These are phyloP conservation scores for Acanthoscelides obtectus DNA, from an alignment of 2,888 invertebrate genomes.

Conservation along the genomic window DNA sequence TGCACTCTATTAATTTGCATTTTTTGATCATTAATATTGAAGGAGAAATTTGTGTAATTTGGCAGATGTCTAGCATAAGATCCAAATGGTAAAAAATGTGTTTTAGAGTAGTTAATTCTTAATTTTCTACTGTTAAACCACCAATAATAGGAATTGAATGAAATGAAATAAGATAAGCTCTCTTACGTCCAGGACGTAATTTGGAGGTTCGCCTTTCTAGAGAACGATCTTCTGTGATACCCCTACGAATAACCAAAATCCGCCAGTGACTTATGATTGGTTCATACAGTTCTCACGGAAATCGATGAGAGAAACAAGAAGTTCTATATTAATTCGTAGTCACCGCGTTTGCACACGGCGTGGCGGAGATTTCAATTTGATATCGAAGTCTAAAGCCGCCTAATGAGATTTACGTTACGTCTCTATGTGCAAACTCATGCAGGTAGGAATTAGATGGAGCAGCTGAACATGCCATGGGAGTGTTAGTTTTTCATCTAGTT, in stretches of 20 bases:
- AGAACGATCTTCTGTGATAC: no score
- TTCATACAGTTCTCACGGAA: background rate
- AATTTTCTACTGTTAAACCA: no score
- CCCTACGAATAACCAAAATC: background rate
- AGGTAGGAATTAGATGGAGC: background rate
- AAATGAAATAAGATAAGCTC: no score
- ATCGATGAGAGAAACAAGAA: background rate
- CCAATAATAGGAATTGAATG: no score
- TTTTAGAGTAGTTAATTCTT: no score
- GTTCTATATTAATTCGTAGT: background rate
- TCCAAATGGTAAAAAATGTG: no score
- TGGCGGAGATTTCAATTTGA: background rate
- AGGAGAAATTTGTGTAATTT: no score
- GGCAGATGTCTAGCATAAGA: no score
- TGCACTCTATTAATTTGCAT: no score
- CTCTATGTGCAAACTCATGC: background rate
- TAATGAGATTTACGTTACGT: background rate
- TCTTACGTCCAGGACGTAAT: no score
- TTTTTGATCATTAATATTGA: no score
- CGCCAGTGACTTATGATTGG: background rate
- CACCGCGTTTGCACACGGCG: background rate
- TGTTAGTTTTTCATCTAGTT: background rate
- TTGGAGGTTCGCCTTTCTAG: no score
- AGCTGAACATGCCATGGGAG: background rate
- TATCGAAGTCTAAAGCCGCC: background rate